Percentiles rank a stretch among this genome's conserved stretches.
phyloP scores from a whole-genome alignment of 2,888 invertebrate species.

The Tyria jacobaeae region DNA sequence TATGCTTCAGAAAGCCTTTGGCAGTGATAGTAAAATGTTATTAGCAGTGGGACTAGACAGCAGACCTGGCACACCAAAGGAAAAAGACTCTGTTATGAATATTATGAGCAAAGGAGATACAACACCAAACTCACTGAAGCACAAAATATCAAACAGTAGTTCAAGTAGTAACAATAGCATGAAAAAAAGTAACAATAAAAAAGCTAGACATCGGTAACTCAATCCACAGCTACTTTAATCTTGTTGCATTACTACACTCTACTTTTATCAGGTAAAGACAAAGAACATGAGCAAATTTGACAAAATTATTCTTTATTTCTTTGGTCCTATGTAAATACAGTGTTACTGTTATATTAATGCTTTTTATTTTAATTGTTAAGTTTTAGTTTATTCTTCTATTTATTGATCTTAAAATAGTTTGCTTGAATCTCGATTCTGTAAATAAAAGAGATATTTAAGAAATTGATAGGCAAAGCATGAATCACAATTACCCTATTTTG shows the following conservation, averaged over 20 bases:
- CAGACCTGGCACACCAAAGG: slow-evolving; percentile 82
- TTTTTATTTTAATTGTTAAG: slow-evolving; percentile 36
- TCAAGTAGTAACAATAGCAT: slow-evolving; percentile 80
- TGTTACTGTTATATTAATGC: slow-evolving; percentile 35
- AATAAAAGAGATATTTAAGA: slow-evolving; percentile 38
- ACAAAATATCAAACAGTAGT: slow-evolving; percentile 77
- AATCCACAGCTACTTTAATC: slow-evolving; percentile 10
- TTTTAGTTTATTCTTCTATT: slow-evolving; percentile 64
- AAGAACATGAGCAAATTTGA: slow-evolving; percentile 14
- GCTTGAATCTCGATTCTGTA: slow-evolving; percentile 82
- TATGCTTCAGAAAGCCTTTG: slow-evolving; percentile 77
- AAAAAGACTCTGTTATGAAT: slow-evolving; percentile 72
- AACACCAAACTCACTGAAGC: slow-evolving; percentile 81
- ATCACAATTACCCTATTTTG: background rate
- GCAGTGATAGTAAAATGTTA: slow-evolving; percentile 77
- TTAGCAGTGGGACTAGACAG: slow-evolving; percentile 77
- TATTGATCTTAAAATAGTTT: slow-evolving; percentile 69
- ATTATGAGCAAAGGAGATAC: slow-evolving; percentile 72
- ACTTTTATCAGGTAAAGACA: slow-evolving; percentile 40
- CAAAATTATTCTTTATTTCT: slow-evolving; percentile 46
- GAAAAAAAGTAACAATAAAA: slow-evolving; percentile 93
- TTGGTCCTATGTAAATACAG: slow-evolving; percentile 57
- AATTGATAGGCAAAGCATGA: background rate
- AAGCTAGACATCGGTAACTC: slow-evolving; percentile 92
- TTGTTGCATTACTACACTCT: slow-evolving; percentile 25